Evolutionary conservation across 1,140 invertebrate genomes (phyloP).

Genomic region (Thaumetopoea pityocampa): DNA sequence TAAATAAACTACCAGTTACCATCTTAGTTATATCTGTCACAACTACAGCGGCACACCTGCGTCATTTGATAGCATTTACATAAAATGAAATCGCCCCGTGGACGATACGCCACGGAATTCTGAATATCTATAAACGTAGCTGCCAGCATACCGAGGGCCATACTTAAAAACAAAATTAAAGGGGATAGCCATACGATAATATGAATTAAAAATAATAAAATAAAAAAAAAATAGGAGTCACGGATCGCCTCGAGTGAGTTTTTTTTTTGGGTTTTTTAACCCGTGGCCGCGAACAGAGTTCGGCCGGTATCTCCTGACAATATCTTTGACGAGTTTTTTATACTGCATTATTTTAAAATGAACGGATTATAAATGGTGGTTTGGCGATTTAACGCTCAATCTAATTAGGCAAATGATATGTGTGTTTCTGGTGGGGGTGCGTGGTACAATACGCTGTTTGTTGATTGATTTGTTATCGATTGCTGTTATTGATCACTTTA

Average conservation of each 20-base stretch:
- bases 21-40: slow-evolving; percentile 49
- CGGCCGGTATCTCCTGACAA: slow-evolving; percentile 66
- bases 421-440: slow-evolving; percentile 54
- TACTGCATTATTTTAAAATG: slow-evolving; percentile 72
- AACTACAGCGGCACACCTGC: slow-evolving; percentile 58
- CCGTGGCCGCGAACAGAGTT: slow-evolving; percentile 64
- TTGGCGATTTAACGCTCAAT: slow-evolving; percentile 75
- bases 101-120: slow-evolving; percentile 64
- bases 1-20: slow-evolving; percentile 12
- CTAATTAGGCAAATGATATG: slow-evolving; percentile 75
- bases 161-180: slow-evolving; percentile 76
- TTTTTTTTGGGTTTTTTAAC: slow-evolving; percentile 54
- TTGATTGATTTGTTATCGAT: slow-evolving; percentile 49
- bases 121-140: slow-evolving; percentile 72
- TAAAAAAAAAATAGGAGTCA: slow-evolving; percentile 73
- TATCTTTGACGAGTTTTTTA: slow-evolving; percentile 75
- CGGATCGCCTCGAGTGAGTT: slow-evolving; percentile 68
- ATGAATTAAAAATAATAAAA: slow-evolving; percentile 76
- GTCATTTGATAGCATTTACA: slow-evolving; percentile 49
- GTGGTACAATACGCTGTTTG: slow-evolving; percentile 38
- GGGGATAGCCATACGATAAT: slow-evolving; percentile 74
- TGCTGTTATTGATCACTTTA: slow-evolving; percentile 18
- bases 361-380: slow-evolving; percentile 74
- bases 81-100: slow-evolving; percentile 62
- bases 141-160: slow-evolving; percentile 68